phyloP scores from a whole-genome alignment of 1,140 invertebrate species.

The Scaptomyza montana region DNA sequence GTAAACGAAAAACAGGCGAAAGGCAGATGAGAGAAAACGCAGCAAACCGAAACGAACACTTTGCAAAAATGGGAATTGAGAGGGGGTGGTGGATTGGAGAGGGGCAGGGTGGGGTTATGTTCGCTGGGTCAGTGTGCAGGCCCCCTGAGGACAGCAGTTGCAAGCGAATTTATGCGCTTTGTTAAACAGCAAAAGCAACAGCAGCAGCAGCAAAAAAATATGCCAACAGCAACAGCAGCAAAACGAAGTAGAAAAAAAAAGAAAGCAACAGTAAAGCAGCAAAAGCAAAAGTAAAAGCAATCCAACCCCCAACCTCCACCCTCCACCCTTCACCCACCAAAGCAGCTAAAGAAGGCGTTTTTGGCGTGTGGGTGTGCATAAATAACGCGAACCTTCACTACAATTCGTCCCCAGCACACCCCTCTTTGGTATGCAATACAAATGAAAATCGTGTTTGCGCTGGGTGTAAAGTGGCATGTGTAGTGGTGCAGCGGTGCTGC shows the following conservation, averaged over 20 bases:
- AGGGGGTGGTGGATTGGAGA: neutral
- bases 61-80: conserved; percentile 25
- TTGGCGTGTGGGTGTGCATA: conserved; percentile 71
- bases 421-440: conserved; percentile 53
- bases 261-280: neutral
- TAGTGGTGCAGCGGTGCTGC: conserved; percentile 48
- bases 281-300: conserved; percentile 50
- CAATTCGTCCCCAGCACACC: neutral
- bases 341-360: conserved; percentile 42
- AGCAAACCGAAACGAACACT: conserved; percentile 74
- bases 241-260: neutral
- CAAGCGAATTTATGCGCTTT: conserved; percentile 82
- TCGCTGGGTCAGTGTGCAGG: conserved; percentile 48
- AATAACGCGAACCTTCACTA: conserved; percentile 52
- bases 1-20: conserved; percentile 57
- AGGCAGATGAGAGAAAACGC: conserved; percentile 72
- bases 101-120: neutral
- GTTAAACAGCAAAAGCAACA: conserved; percentile 75
- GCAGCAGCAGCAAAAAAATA: conserved; percentile 54
- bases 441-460: conserved; percentile 79
- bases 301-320: conserved; percentile 38
- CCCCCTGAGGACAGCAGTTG: conserved; percentile 73
- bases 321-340: too few species aligned
- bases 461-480: conserved; percentile 81
- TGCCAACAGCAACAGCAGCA: conserved; percentile 53